phyloP scores from a whole-genome alignment of 2,113 vertebrate species.

The Seriola quinqueradiata region DNA sequence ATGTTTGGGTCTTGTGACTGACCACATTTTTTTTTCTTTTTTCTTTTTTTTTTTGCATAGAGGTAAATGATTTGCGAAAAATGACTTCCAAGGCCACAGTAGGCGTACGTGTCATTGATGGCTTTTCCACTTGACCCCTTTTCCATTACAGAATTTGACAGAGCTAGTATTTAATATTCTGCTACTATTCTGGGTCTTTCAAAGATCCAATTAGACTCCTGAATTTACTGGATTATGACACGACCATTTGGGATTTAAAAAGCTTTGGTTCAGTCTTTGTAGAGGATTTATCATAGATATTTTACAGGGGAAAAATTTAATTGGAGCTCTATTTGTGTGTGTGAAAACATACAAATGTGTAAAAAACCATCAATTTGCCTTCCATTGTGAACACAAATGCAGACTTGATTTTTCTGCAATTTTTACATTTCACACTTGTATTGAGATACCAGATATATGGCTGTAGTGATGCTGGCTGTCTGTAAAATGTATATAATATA shows the following conservation, averaged over 20 bases:
- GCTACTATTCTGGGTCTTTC: slow-evolving; percentile 70
- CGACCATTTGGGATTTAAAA: slow-evolving; percentile 72
- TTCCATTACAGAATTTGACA: slow-evolving; percentile 76
- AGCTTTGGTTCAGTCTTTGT: slow-evolving; percentile 65
- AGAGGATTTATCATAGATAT: slow-evolving; percentile 67
- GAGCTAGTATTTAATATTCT: slow-evolving; percentile 78
- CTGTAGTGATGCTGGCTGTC: not conserved
- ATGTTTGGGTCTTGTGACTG: slow-evolving; percentile 70
- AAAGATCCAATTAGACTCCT: slow-evolving; percentile 82
- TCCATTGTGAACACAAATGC: not conserved
- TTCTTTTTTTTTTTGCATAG: slow-evolving; percentile 39
- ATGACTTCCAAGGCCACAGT: slow-evolving; percentile 56
- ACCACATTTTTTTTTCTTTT: slow-evolving; percentile 48
- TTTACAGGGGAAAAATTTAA: slow-evolving; percentile 54
- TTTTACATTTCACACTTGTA: not conserved
- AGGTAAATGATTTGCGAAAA: slow-evolving; percentile 63
- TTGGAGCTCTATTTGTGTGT: slow-evolving; percentile 39
- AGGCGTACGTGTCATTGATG: slow-evolving; percentile 58
- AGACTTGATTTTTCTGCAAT: not conserved
- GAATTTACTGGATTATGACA: slow-evolving; percentile 80
- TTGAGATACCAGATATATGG: not conserved
- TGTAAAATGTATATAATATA: not conserved
- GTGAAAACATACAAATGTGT: slow-evolving; percentile 25
- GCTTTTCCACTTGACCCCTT: slow-evolving; percentile 77
- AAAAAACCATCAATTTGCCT: slow-evolving; percentile 6